Percentiles rank a stretch among this genome's conserved stretches.
Evolutionary conservation across 2,113 vertebrate species (phyloP).

Genomic region (Struthidea cinerea): DNA sequence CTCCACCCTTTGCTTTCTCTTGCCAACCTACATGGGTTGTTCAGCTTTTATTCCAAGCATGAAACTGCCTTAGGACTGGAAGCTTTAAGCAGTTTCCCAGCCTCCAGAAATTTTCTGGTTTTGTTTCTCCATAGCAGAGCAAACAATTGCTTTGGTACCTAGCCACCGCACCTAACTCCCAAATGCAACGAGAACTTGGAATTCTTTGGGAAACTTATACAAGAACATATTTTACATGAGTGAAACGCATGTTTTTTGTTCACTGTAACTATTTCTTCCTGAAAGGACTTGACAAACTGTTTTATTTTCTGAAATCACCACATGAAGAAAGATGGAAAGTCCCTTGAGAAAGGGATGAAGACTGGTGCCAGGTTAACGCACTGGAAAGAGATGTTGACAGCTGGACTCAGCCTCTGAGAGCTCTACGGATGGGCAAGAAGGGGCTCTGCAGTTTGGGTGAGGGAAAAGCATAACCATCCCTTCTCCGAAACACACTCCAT

Average conservation of each 20-base stretch:
- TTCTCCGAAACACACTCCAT: not conserved
- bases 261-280: not conserved
- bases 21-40: not conserved
- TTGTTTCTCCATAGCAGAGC: slow-evolving; percentile 14
- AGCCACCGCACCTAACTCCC: slow-evolving; percentile 12
- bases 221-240: not conserved
- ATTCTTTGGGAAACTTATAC: not conserved
- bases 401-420: not conserved
- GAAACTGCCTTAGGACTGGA: slow-evolving; percentile 63
- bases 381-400: not conserved
- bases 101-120: slow-evolving; percentile 40
- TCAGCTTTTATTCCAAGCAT: slow-evolving; percentile 40
- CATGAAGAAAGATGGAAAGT: not conserved
- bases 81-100: slow-evolving; percentile 54
- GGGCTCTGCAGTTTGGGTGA: not conserved
- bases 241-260: not conserved
- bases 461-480: not conserved
- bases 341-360: not conserved
- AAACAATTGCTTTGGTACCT: slow-evolving; percentile 1
- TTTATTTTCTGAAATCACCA: not conserved
- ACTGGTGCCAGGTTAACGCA: not conserved
- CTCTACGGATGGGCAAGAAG: not conserved
- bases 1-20: slow-evolving; percentile 10
- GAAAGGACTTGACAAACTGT: not conserved
- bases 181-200: not conserved